A percentile compares a stretch with the other conserved stretches of the same genome.
phyloP scores from a whole-genome alignment of 2,888 invertebrate genomes.

The Agrotis exclamationis region DNA sequence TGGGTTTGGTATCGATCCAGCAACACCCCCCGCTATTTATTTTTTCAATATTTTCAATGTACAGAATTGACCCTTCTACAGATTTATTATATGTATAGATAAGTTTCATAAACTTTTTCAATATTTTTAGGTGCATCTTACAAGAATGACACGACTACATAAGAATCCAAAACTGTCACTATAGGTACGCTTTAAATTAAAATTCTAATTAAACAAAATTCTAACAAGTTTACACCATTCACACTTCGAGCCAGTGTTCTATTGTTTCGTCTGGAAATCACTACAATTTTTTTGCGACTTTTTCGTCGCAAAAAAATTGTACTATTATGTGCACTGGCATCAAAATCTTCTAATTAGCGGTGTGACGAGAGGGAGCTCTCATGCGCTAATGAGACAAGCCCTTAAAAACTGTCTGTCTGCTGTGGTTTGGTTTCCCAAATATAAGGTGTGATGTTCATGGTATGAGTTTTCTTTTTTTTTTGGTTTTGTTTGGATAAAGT shows the following conservation, averaged over 20 bases:
- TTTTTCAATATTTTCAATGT: too few species aligned
- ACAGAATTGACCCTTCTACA: too few species aligned
- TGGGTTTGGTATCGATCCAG: too few species aligned
- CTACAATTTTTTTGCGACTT: slow-evolving; percentile 54
- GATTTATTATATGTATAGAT: too few species aligned
- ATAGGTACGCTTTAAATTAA: slow-evolving; percentile 5
- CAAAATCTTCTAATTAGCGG: slow-evolving; percentile 84
- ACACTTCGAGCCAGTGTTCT: slow-evolving; percentile 23
- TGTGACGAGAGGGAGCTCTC: slow-evolving; percentile 63
- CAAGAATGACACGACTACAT: neutral
- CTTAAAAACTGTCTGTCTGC: slow-evolving; percentile 70
- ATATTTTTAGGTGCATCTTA: neutral
- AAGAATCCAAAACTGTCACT: neutral
- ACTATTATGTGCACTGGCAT: slow-evolving; percentile 64
- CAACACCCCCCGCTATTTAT: too few species aligned
- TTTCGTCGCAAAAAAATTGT: slow-evolving; percentile 47
- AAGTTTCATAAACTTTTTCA: too few species aligned
- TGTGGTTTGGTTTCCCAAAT: slow-evolving; percentile 57
- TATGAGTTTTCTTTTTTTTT: slow-evolving; percentile 10
- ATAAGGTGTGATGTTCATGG: slow-evolving; percentile 54
- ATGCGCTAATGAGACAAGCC: slow-evolving; percentile 84
- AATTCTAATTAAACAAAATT: slow-evolving; percentile 54
- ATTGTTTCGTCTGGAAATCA: slow-evolving; percentile 54
- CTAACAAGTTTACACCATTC: slow-evolving; percentile 34
- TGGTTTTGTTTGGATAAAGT: neutral